Evolutionary conservation across 2,797 vertebrate species (phyloP).

Genomic region (Threskiornis aethiopicus): DNA sequence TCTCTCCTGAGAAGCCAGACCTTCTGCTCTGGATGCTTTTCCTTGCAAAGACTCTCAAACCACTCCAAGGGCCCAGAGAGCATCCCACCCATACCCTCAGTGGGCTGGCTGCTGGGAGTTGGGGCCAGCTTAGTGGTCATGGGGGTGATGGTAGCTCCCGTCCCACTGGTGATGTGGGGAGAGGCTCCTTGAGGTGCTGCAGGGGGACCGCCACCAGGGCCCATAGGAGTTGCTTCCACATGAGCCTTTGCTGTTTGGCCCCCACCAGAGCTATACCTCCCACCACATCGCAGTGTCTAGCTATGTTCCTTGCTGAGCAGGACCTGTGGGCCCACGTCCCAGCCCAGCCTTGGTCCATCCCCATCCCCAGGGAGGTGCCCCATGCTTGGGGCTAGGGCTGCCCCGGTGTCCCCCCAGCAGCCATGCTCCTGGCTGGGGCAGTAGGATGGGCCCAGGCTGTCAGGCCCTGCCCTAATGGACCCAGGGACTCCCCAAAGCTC

Average conservation of each 20-base stretch:
- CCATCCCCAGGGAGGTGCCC: not conserved
- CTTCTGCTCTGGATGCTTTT: not conserved
- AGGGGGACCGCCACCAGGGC: fast-evolving
- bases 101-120: not conserved
- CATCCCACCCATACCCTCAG: not conserved
- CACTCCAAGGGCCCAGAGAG: not conserved
- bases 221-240: not conserved
- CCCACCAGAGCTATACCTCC: not conserved
- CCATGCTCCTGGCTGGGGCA: not conserved
- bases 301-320: not conserved
- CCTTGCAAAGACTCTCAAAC: not conserved
- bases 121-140: not conserved
- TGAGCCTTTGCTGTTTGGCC: not conserved
- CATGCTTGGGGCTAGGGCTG: not conserved
- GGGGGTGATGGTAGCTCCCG: not conserved
- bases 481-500: not conserved
- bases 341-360: not conserved
- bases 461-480: not conserved
- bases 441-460: not conserved
- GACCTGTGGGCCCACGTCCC: not conserved
- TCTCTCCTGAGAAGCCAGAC: not conserved
- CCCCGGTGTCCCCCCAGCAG: fast-evolving
- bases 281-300: fast-evolving
- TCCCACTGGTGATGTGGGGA: not conserved
- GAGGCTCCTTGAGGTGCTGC: not conserved